Conservation (phyloP, 2,113 vertebrate genomes). For the Acinonyx jubatus region DNA sequence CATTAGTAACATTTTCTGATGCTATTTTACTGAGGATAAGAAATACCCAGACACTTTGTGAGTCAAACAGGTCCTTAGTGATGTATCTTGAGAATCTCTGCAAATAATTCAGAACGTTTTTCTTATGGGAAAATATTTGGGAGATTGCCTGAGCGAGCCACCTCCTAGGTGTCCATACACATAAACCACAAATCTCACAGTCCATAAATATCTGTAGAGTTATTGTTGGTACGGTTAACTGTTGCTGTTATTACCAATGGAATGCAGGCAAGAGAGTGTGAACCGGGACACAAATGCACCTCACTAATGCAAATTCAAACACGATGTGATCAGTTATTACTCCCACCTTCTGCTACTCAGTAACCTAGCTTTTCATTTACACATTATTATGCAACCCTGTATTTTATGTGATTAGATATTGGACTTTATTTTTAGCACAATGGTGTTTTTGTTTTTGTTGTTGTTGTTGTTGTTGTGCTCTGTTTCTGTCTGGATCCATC, state of each 20-base stretch:
- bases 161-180: background rate
- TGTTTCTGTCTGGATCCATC: background rate
- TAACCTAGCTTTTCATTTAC: background rate
- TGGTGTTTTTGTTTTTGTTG: too few relatives aligned
- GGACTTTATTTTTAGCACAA: background rate
- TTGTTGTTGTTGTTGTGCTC: background rate
- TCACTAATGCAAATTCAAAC: background rate
- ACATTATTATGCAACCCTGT: background rate
- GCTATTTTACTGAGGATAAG: background rate
- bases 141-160: background rate
- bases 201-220: background rate
- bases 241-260: background rate
- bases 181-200: background rate
- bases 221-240: background rate
- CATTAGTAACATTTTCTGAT: background rate
- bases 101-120: background rate
- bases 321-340: accelerated
- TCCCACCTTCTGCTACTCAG: background rate
- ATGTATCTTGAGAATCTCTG: background rate
- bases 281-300: background rate
- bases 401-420: background rate
- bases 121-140: background rate
- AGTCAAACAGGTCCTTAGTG: background rate
- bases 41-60: background rate
- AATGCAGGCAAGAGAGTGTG: background rate